These are phyloP conservation scores for Paramuricea clavata DNA, from an alignment of 92 coral and sea anemone species.

Conservation along the genomic window DNA sequence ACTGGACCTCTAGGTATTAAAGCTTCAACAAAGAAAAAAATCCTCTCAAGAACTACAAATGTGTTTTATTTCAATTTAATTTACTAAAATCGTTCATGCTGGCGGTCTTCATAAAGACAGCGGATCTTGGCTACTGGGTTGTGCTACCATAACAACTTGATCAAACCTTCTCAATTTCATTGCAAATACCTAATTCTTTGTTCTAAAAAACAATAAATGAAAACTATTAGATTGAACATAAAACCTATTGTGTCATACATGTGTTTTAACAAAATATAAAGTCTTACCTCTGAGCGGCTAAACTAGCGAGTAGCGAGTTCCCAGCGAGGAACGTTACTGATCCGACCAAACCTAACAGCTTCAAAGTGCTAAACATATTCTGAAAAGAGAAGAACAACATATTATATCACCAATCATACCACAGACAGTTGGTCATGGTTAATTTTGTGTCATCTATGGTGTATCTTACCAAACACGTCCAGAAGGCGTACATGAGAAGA, in stretches of 20 bases:
- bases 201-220: not conserved
- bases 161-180: not conserved
- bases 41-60: slow-evolving; percentile 14
- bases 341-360: slow-evolving; percentile 85
- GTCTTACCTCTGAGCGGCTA: slow-evolving; percentile 93
- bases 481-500: slow-evolving; percentile 87
- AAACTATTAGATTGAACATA: not conserved
- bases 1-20: too few relatives aligned
- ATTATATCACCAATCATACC: not conserved
- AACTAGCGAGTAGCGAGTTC: slow-evolving; percentile 85
- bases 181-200: slow-evolving; percentile 1
- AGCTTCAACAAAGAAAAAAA: not conserved
- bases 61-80: slow-evolving; percentile 35
- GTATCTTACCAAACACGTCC: slow-evolving; percentile 85
- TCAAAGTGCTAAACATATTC: slow-evolving; percentile 98
- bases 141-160: not conserved
- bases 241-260: too few relatives aligned
- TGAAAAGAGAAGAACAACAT: slow-evolving; percentile 18
- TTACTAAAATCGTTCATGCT: slow-evolving; percentile 25
- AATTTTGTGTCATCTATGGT: not conserved
- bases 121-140: not conserved
- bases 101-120: slow-evolving; percentile 1
- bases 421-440: not conserved
- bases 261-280: not conserved
- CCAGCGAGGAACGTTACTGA: slow-evolving; percentile 93